phyloP scores from a whole-genome alignment of 1,140 invertebrate genomes.

The fruit fly (Drosophila melanogaster) region DNA sequence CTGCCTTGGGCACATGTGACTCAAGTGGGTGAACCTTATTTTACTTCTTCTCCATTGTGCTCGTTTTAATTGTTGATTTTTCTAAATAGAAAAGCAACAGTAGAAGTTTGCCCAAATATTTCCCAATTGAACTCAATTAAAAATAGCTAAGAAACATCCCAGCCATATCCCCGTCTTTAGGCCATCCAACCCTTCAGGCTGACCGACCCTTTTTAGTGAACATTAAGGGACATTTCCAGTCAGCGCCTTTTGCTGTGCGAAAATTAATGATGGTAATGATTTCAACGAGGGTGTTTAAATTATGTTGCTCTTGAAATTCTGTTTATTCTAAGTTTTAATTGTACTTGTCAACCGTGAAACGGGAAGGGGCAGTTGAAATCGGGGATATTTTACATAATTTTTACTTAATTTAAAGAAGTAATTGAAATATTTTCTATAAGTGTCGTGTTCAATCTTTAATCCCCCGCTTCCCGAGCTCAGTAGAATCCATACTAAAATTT shows the following conservation, averaged over 20 bases:
- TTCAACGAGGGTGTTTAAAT: slow-evolving; percentile 24
- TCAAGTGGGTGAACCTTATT: slow-evolving; percentile 13
- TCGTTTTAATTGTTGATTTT: slow-evolving; percentile 65
- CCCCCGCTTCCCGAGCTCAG: not conserved
- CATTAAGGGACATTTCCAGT: slow-evolving; percentile 21
- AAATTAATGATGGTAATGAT: slow-evolving; percentile 64
- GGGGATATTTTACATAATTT: not conserved
- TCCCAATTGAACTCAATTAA: slow-evolving; percentile 54
- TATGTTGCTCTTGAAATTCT: slow-evolving; percentile 49
- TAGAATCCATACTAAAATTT: slow-evolving; percentile 35
- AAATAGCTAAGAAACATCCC: slow-evolving; percentile 14
- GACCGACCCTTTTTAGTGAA: slow-evolving; percentile 53
- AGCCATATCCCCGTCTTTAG: not conserved
- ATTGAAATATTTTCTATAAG: slow-evolving; percentile 10
- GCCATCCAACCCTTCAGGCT: not conserved
- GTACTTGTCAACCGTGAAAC: slow-evolving; percentile 24
- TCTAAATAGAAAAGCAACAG: slow-evolving; percentile 71
- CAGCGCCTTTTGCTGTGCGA: slow-evolving; percentile 43
- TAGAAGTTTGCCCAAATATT: slow-evolving; percentile 39
- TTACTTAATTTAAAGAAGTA: not conserved
- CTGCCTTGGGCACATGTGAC: slow-evolving; percentile 67
- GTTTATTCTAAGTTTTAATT: slow-evolving; percentile 59
- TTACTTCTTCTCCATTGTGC: not conserved
- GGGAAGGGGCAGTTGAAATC: not conserved
- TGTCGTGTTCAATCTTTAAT: slow-evolving; percentile 27